Evolutionary conservation across 2,113 vertebrate genomes (phyloP).

Genomic region (Lota lota): DNA sequence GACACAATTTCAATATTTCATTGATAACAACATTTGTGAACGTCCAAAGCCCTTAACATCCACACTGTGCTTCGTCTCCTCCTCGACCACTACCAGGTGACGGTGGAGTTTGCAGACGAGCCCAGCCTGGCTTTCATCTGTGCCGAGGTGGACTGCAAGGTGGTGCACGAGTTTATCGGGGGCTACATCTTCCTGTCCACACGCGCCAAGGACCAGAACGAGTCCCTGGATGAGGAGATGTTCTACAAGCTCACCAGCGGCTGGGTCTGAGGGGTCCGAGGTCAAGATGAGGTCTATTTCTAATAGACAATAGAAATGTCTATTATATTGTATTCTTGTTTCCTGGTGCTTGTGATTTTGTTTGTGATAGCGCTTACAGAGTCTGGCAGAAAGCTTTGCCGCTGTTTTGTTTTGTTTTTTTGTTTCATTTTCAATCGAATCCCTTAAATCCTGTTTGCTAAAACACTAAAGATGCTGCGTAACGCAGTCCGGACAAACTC

Average conservation of each 20-base stretch:
- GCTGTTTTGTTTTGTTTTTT: constrained; percentile 7
- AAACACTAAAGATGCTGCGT: constrained; percentile 38
- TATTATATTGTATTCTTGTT: constrained; percentile 50
- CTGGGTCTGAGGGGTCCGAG: constrained; percentile 82
- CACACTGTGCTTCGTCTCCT: no score
- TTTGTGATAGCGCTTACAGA: background rate
- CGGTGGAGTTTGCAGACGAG: constrained; percentile 94
- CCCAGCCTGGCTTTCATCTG: constrained; percentile 93
- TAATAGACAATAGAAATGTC: no score
- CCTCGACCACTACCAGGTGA: constrained; percentile 75
- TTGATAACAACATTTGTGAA: no score
- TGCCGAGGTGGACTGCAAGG: constrained; percentile 95
- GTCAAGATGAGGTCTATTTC: constrained; percentile 35
- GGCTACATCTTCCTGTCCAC: constrained; percentile 98
- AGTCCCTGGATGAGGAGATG: constrained; percentile 98
- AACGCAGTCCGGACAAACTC: constrained; percentile 35
- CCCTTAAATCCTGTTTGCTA: constrained; percentile 48
- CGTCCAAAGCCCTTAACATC: no score
- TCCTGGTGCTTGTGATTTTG: constrained; percentile 19
- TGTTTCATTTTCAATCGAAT: constrained; percentile 25
- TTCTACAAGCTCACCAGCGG: constrained; percentile 99
- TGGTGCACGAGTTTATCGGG: constrained; percentile 97
- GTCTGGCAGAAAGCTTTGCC: background rate
- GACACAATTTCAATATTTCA: no score
- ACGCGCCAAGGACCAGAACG: constrained; percentile 96